Conservation (phyloP, 2,113 vertebrate species). For the Hypomesus transpacificus region DNA sequence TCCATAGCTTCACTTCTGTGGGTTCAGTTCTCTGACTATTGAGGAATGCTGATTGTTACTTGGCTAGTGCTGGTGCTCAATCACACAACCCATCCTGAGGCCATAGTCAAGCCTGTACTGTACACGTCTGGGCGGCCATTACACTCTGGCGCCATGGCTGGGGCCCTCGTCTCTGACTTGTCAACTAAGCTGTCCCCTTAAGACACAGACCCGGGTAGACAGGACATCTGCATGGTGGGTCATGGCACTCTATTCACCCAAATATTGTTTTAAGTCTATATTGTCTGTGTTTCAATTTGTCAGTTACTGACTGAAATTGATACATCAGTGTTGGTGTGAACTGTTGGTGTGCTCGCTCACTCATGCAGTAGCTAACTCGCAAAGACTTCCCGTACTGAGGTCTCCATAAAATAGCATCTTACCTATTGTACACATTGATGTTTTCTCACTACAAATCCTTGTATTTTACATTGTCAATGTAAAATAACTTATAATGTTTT, state of each 20-base stretch:
- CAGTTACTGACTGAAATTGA: no score
- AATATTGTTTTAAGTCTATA: no score
- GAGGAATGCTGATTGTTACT: conserved; percentile 9
- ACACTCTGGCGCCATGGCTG: conserved; percentile 14
- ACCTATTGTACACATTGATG: no score
- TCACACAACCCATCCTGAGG: conserved; percentile 21
- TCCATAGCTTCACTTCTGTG: conserved; percentile 1
- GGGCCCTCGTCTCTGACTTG: background rate
- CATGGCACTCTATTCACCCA: no score
- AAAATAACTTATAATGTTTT: background rate
- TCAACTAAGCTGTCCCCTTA: conserved; percentile 35
- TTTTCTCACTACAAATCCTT: no score
- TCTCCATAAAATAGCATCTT: no score
- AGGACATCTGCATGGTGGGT: background rate
- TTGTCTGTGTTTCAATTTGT: no score
- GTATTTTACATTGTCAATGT: background rate
- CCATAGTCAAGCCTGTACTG: conserved; percentile 20
- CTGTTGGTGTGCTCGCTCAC: no score
- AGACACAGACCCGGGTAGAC: conserved; percentile 27
- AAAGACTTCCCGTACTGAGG: no score
- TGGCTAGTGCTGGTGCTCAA: conserved; percentile 2
- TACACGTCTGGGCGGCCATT: conserved; percentile 10
- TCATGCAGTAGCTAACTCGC: no score
- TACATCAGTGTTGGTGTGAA: no score
- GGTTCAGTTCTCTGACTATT: conserved; percentile 1